A percentile compares a stretch with the other conserved stretches of the same genome.
Evolutionary conservation across 2,888 invertebrate genomes (phyloP).

Genomic region (Candidula unifasciata): DNA sequence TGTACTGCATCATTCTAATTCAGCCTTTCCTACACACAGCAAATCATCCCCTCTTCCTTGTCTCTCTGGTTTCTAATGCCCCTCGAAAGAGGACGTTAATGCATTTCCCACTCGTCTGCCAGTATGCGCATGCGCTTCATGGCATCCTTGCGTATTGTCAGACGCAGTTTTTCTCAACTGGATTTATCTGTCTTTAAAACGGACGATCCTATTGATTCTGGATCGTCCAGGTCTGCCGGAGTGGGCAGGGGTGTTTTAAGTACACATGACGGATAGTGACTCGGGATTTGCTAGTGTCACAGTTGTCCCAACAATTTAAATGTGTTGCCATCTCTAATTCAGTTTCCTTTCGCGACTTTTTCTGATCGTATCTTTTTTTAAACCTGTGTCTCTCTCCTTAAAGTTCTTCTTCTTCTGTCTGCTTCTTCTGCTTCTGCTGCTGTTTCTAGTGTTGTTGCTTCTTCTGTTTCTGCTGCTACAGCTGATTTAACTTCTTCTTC

Average conservation of each 20-base stretch:
- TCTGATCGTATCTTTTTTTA: too few relatives aligned
- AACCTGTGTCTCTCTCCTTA: too few relatives aligned
- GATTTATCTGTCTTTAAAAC: constrained; percentile 33
- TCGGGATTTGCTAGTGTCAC: neutral
- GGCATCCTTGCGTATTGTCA: constrained; percentile 38
- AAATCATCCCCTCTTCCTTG: neutral
- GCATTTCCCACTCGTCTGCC: constrained; percentile 36
- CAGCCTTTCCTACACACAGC: neutral
- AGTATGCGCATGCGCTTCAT: constrained; percentile 15
- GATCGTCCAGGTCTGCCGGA: neutral
- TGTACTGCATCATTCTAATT: too few relatives aligned
- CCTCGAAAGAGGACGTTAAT: neutral
- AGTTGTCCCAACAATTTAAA: neutral
- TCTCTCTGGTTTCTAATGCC: neutral
- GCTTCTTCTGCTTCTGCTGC: neutral
- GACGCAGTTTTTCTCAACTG: constrained; percentile 16
- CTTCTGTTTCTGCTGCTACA: neutral
- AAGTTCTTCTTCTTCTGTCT: neutral
- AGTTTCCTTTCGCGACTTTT: neutral
- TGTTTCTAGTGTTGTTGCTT: too few relatives aligned
- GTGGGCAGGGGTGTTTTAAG: neutral
- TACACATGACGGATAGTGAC: neutral
- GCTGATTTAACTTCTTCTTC: neutral
- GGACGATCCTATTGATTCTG: constrained; percentile 9
- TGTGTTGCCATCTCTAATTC: neutral